Conservation (phyloP, 1,140 invertebrate genomes). For the Oppia nitens region DNA sequence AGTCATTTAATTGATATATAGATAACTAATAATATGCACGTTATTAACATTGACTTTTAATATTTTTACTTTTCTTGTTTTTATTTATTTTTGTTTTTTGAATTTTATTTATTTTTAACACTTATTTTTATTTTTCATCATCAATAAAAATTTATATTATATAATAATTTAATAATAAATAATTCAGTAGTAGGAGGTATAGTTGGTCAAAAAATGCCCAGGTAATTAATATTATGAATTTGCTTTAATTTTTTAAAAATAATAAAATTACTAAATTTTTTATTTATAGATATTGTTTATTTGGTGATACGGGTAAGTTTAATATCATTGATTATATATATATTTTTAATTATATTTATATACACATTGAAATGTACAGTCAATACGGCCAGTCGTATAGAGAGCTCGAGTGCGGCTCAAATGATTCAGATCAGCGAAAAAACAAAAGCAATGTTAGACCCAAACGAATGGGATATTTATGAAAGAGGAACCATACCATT, state of each 20-base stretch:
- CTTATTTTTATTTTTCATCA: too few relatives aligned
- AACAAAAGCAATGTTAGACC: constrained; percentile 51
- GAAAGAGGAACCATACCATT: constrained; percentile 41
- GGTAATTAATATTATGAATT: constrained; percentile 24
- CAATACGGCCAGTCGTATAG: constrained; percentile 22
- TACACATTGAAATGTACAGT: constrained; percentile 62
- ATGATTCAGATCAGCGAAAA: constrained; percentile 84
- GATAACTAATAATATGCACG: too few relatives aligned
- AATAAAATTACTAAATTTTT: background rate
- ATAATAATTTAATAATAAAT: too few relatives aligned
- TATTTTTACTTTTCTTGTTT: too few relatives aligned
- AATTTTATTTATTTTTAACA: too few relatives aligned
- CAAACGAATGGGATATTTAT: constrained; percentile 50
- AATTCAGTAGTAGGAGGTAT: too few relatives aligned
- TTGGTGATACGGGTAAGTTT: background rate
- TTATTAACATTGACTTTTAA: too few relatives aligned
- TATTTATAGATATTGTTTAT: background rate
- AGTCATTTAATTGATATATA: too few relatives aligned
- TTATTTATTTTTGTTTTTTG: too few relatives aligned
- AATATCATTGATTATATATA: too few relatives aligned
- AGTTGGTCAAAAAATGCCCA: constrained; percentile 81
- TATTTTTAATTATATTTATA: constrained; percentile 42
- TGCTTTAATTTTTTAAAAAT: background rate
- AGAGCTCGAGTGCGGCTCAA: constrained; percentile 28
- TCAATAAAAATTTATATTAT: too few relatives aligned